Evolutionary conservation across 1,140 invertebrate species (phyloP).

Genomic region (Ericerus pela): DNA sequence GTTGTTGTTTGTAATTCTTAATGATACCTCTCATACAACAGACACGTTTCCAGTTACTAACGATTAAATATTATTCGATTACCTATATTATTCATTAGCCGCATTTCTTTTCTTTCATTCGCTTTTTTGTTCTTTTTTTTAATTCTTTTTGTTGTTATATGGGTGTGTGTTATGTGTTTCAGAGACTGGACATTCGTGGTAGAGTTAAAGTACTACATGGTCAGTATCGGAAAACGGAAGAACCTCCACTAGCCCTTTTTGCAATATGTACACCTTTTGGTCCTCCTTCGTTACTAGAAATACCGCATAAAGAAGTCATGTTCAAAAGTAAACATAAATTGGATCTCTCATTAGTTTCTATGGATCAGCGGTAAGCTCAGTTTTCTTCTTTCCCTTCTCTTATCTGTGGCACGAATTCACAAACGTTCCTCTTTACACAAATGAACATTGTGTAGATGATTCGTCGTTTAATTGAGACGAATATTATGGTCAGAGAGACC

Average conservation of each 20-base stretch:
- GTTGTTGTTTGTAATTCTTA: too few relatives aligned
- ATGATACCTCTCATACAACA: too few relatives aligned
- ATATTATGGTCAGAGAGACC: too few relatives aligned
- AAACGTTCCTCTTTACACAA: too few relatives aligned
- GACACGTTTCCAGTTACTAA: too few relatives aligned
- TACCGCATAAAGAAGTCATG: slow-evolving; percentile 88
- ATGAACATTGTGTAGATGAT: too few relatives aligned
- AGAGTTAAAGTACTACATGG: slow-evolving; percentile 90
- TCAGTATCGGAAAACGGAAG: slow-evolving; percentile 86
- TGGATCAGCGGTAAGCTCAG: slow-evolving; percentile 72
- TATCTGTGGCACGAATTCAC: too few relatives aligned
- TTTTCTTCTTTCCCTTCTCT: too few relatives aligned
- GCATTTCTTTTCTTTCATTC: background rate
- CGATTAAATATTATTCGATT: too few relatives aligned
- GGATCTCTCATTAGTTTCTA: slow-evolving; percentile 85
- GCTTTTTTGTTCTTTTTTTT: background rate
- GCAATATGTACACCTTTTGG: slow-evolving; percentile 97
- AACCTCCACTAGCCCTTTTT: slow-evolving; percentile 83
- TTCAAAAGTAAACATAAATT: slow-evolving; percentile 99
- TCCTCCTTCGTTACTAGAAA: slow-evolving; percentile 74
- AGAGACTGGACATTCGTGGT: slow-evolving; percentile 94
- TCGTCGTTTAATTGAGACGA: too few relatives aligned
- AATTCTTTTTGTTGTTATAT: background rate
- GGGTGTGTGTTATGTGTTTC: slow-evolving; percentile 28
- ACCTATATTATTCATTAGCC: too few relatives aligned